phyloP scores from a whole-genome alignment of 2,113 vertebrate species.

The Neodon shergylaensis region DNA sequence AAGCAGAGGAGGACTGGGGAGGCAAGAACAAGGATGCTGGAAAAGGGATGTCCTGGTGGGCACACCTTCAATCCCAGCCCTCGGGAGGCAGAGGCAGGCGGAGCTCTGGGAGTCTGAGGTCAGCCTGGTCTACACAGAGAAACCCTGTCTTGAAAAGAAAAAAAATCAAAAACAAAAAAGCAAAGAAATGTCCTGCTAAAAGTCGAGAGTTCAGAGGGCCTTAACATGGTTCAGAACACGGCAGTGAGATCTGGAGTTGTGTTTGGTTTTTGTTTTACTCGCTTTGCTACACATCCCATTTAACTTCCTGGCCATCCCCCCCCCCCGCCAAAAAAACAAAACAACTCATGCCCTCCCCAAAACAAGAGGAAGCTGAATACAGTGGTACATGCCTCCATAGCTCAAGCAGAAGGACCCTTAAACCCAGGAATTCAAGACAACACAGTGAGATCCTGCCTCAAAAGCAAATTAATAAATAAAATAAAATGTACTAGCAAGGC shows the following conservation, averaged over 20 bases:
- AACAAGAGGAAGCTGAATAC: not conserved
- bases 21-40: not conserved
- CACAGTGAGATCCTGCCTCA: not conserved
- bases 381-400: not conserved
- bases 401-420: not conserved
- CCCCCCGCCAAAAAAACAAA: not conserved
- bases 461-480: not conserved
- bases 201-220: not conserved
- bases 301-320: not conserved
- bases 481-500: not conserved
- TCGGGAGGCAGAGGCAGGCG: not conserved
- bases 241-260: not conserved
- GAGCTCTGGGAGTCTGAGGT: not conserved
- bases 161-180: not conserved
- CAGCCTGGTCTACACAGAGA: not conserved
- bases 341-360: not conserved
- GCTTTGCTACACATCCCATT: not conserved
- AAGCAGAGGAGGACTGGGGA: conserved; percentile 92
- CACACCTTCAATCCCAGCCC: not conserved
- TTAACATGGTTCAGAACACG: rapidly evolving
- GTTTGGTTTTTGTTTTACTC: not conserved
- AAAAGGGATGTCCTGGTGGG: not conserved
- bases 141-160: not conserved
- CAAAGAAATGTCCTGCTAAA: not conserved
- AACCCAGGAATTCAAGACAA: not conserved